phyloP scores from a whole-genome alignment of 2,888 invertebrate species.

The Germaria angustata region DNA sequence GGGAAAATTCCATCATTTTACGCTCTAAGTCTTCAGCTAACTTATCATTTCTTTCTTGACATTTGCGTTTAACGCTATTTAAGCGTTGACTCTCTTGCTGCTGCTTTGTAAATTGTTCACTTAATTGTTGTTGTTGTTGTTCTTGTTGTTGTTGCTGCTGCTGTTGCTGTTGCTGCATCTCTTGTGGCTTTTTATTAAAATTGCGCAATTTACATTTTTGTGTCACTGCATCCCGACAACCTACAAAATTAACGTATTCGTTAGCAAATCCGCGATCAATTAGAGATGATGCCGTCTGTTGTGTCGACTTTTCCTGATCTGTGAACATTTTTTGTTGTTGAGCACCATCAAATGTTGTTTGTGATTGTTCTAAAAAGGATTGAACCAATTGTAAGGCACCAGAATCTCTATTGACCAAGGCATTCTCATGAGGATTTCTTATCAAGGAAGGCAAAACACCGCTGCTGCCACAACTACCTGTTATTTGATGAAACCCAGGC shows the following conservation, averaged over 20 bases:
- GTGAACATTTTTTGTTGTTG: not conserved
- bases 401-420: conserved; percentile 15
- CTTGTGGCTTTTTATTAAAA: not conserved
- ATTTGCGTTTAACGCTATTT: conserved; percentile 25
- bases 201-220: not conserved
- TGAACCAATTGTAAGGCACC: conserved; percentile 52
- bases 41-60: conserved; percentile 47
- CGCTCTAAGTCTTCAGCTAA: conserved; percentile 33
- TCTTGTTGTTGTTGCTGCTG: too few relatives aligned
- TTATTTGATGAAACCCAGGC: conserved; percentile 32
- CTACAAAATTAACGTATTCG: conserved; percentile 45
- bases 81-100: not conserved
- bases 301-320: not conserved
- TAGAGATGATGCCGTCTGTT: not conserved
- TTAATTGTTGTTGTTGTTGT: too few relatives aligned
- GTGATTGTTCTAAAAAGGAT: conserved; percentile 46
- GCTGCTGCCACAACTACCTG: not conserved
- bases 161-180: not conserved
- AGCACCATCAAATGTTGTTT: conserved; percentile 2
- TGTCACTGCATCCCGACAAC: not conserved
- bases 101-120: not conserved
- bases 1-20: conserved; percentile 35
- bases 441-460: conserved; percentile 37
- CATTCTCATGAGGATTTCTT: conserved; percentile 40
- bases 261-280: conserved; percentile 20